Evolutionary conservation across 2,113 vertebrate species (phyloP), one percentile per base, ranked within the genome.

Genomic region (Melanerpes formicivorus): DNA sequence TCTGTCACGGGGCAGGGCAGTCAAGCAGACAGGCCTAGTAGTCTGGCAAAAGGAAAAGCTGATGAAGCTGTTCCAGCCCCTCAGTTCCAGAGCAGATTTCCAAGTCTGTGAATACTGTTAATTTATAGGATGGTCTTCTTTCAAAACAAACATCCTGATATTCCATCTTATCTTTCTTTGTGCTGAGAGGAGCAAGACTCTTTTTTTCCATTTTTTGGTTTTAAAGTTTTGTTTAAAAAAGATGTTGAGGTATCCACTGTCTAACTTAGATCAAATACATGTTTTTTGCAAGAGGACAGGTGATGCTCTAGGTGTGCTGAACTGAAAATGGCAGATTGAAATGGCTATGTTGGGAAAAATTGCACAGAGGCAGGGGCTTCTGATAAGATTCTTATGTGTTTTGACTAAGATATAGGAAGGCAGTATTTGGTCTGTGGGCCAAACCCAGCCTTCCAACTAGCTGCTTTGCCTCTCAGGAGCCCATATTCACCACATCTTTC

Each of bases 71-170:
- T 80, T 83, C 2, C 5, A 72, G 32, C 59, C 15, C n/a, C 22
- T 6, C n/a, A 8, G 4, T 37, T 91, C 48, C 85, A 86, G 62
- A 86, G 58, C 27, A 55, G 79, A 83, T 85, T 88, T 94, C 87
- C 87, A 94, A 87, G 75, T 85, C 26, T 87, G 29, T 94, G 79
- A 95, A 90, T 94, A n/a, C 48, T 67, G 30, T 42, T 90, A 95
- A 90, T 89, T 80, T 92, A 58, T 64, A 71, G 30, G 18, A 63
- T 56, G 64, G 25, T 62, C 42, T 75, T 87, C 54, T 80, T 87
- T 80, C 64, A 74, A 82, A 93, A 89, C 56, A 82, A 88, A 80
- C n/a, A 30, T 83, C 32, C 62, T 78, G 10, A 58, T 54, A 42
- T 52, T 76, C 75, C 54, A 44, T 58, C 80, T 60, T 78, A 78